Base-by-base conservation (phyloP, 2,113 vertebrate species). In the Ictidomys tridecemlineatus region DNA sequence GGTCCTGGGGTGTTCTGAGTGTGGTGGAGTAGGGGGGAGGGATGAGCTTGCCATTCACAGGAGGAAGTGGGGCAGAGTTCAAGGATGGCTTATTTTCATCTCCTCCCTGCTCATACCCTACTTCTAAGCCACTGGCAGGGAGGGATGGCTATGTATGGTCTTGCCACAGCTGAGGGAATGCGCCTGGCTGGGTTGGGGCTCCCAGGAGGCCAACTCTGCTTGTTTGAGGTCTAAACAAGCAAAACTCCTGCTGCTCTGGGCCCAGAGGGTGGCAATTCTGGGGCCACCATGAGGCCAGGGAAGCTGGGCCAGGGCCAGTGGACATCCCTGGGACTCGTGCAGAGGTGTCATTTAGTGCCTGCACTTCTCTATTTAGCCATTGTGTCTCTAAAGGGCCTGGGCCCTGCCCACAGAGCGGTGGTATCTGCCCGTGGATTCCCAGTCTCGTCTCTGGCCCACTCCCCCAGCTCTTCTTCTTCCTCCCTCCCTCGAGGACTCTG, bases 51-150 rank as follows among this genome's bases (percentile, higher is more conserved):
- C 89, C 91, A 45, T 39, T 92, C 58, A 37, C 26, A 32, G 87
- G 74, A 96, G 72, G 86, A 97, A 94, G 77, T 85, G 63, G 89
- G 63, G 13, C 85, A 96, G 80, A 96, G 93, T 90, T 97, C 85
- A 97, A 82, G 82, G 77, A 76, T 4, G 87, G 58, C 65, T 42
- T 42, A 2, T 80, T 79, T 93, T 85, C 39, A 28, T 34, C 92
- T 84, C 65, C 91, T 95, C 53, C 78, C 45, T 10, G 0, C 39
- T 76, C 32, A 4, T 28, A 53, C 48, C 63, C 82, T 88, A 56
- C 70, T 94, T 94, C 77, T 28, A 37, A 63, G 72, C 88, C 58
- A 28, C 63, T 67, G 7, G 4, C 8, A 20, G 42, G 28, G 87
- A 84, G 32, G 20, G 22, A 30, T 53, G 45, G 61, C 45, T 20